These are phyloP conservation scores for Catharus fuscescens DNA, from an alignment of 2,113 vertebrate genomes.

Conservation along the genomic window DNA sequence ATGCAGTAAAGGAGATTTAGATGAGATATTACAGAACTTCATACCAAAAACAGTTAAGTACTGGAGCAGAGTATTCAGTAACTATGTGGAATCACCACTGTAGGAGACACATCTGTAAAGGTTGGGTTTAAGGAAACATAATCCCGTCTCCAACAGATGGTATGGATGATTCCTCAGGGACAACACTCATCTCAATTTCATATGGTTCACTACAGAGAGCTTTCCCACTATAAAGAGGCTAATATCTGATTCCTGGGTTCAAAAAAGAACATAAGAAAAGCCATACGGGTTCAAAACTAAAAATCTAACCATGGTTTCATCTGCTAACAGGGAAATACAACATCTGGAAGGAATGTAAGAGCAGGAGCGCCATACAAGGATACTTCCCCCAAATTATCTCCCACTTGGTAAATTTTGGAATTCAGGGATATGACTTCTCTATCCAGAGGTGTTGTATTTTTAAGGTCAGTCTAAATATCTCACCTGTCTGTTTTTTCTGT, in stretches of 20 bases:
- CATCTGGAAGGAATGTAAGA: neutral
- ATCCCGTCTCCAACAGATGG: neutral
- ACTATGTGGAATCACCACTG: neutral
- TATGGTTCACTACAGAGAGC: neutral
- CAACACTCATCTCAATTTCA: neutral
- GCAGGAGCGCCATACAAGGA: fast-evolving
- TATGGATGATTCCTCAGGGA: neutral
- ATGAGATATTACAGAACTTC: neutral
- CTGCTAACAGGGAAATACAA: neutral
- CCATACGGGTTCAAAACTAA: neutral
- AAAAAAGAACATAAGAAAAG: neutral
- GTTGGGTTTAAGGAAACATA: neutral
- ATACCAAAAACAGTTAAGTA: neutral
- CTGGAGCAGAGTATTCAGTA: neutral
- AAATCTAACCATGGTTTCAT: neutral
- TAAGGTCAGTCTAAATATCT: neutral
- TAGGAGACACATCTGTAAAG: neutral
- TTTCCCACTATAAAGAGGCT: neutral
- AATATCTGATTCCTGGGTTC: neutral
- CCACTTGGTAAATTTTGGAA: neutral
- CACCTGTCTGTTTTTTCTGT: neutral
- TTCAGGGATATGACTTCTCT: neutral
- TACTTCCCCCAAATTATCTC: neutral
- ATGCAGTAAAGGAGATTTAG: neutral
- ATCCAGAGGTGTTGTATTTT: neutral